A percentile compares a stretch with the other conserved stretches of the same genome.
These are phyloP conservation scores for Chiloscyllium punctatum DNA, from an alignment of 2,797 vertebrate species.

Conservation along the genomic window DNA sequence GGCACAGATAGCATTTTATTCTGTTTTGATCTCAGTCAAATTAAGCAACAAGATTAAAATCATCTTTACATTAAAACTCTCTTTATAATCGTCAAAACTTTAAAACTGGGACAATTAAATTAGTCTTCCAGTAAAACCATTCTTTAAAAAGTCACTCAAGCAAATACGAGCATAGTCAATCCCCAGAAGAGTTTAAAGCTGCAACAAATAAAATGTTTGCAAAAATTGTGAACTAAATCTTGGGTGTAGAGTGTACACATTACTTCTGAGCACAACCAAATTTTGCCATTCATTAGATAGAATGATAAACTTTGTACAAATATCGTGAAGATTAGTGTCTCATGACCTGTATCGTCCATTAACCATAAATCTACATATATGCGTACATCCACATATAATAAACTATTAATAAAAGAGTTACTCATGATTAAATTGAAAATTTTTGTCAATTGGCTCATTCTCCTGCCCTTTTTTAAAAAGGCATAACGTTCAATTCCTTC, in stretches of 20 bases:
- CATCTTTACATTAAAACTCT: background rate
- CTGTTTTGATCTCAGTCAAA: background rate
- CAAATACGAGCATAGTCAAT: background rate
- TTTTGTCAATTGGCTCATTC: background rate
- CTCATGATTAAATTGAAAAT: background rate
- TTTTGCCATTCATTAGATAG: background rate
- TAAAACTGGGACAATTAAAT: background rate
- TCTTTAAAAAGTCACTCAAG: background rate
- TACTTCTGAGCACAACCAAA: background rate
- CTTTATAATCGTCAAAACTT: background rate
- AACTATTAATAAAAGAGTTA: background rate
- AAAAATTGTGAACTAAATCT: background rate
- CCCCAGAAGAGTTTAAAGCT: background rate
- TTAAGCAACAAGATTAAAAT: background rate
- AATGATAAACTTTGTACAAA: background rate
- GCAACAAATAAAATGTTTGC: background rate
- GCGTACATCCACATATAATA: background rate
- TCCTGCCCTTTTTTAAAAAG: background rate
- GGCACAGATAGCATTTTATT: background rate
- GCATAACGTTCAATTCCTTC: background rate
- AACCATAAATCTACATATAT: background rate
- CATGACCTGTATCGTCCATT: background rate
- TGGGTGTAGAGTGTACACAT: background rate
- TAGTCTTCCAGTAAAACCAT: background rate
- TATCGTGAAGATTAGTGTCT: background rate